phyloP scores from a whole-genome alignment of 2,113 vertebrate genomes.

The Gyps fulvus region DNA sequence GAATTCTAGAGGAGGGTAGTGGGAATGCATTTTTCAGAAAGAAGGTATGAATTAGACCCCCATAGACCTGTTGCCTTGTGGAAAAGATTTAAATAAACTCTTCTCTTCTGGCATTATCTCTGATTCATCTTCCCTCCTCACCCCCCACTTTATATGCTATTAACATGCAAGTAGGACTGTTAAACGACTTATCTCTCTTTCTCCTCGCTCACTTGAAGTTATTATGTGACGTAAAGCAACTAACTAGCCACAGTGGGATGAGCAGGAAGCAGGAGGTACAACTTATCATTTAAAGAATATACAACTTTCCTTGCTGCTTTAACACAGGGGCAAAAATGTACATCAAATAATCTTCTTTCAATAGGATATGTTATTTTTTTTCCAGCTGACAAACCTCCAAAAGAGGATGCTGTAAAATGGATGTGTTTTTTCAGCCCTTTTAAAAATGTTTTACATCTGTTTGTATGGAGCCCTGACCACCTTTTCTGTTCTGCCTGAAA shows the following conservation, averaged over 20 bases:
- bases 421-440: slow-evolving; percentile 40
- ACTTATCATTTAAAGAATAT: background rate
- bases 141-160: background rate
- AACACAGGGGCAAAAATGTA: background rate
- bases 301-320: background rate
- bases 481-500: slow-evolving; percentile 42
- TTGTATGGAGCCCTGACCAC: slow-evolving; percentile 24
- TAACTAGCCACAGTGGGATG: background rate
- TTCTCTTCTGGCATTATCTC: background rate
- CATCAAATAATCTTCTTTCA: background rate
- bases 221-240: background rate
- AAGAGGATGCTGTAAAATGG: slow-evolving; percentile 34
- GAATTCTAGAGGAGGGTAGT: background rate
- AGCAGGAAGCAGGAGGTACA: background rate
- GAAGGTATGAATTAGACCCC: background rate
- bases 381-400: slow-evolving; percentile 46
- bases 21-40: background rate
- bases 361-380: slow-evolving; percentile 23
- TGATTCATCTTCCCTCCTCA: background rate
- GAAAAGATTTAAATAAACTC: background rate
- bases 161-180: background rate
- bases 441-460: slow-evolving; percentile 3
- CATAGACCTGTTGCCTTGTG: background rate
- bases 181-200: background rate
- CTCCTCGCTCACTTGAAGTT: background rate